Percentiles rank a stretch among this genome's conserved stretches.
Conservation (phyloP, 2,113 vertebrate genomes). For the Hystrix brachyura region DNA sequence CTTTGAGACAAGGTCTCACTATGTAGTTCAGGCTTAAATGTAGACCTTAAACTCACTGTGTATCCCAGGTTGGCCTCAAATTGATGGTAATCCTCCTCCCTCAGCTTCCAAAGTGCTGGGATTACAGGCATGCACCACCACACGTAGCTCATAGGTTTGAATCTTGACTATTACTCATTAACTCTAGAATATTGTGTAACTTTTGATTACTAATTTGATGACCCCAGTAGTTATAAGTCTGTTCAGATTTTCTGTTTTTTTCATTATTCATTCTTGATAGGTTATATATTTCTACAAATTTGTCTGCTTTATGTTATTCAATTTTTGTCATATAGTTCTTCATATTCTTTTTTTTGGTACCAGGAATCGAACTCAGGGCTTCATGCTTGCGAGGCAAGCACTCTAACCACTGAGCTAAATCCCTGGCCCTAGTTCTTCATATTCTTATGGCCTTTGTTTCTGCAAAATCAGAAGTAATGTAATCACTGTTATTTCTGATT, state of each 20-base stretch:
- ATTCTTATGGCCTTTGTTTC: neutral
- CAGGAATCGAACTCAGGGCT: too few relatives aligned
- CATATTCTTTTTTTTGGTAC: neutral
- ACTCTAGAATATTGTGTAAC: neutral
- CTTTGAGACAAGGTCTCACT: neutral
- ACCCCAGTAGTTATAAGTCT: neutral
- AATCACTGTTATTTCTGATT: neutral
- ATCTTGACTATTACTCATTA: neutral
- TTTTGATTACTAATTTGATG: neutral
- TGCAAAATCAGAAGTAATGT: neutral
- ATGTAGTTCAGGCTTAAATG: neutral
- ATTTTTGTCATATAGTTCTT: neutral
- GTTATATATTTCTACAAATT: neutral
- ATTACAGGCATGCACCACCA: neutral
- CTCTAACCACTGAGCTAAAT: too few relatives aligned
- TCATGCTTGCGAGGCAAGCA: too few relatives aligned
- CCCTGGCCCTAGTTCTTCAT: neutral
- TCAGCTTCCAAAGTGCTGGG: neutral
- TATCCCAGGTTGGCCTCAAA: neutral
- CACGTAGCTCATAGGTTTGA: neutral
- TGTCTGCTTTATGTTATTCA: neutral
- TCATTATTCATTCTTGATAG: neutral
- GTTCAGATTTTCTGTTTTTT: neutral
- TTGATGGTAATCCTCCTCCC: neutral
- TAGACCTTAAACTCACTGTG: neutral